Percentiles rank a stretch among this genome's conserved stretches.
Conservation (phyloP, 1,140 invertebrate species). For the Linepithema humile region DNA sequence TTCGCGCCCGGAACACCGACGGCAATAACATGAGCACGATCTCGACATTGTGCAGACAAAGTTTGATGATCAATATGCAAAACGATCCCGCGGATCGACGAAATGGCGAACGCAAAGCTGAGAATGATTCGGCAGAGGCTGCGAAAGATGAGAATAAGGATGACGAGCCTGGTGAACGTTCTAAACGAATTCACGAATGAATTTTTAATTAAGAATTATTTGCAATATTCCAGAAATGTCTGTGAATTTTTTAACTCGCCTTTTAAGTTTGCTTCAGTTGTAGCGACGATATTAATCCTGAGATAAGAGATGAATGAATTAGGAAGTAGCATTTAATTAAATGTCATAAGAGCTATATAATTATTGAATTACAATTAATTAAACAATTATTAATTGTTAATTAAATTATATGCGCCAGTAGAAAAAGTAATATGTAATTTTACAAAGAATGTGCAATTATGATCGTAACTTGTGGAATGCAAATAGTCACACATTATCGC, state of each 20-base stretch:
- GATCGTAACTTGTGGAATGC: not conserved
- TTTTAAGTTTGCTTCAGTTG: not conserved
- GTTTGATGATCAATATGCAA: slow-evolving; percentile 86
- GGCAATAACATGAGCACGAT: slow-evolving; percentile 85
- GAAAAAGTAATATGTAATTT: not conserved
- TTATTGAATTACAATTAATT: no score
- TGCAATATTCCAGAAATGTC: not conserved
- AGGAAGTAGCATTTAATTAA: slow-evolving; percentile 6
- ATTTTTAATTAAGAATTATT: not conserved
- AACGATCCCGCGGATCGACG: slow-evolving; percentile 58
- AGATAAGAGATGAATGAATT: slow-evolving; percentile 5
- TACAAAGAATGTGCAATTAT: not conserved
- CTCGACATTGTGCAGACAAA: slow-evolving; percentile 88
- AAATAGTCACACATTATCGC: not conserved
- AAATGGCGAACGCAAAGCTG: not conserved
- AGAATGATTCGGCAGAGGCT: not conserved
- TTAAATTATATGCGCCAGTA: not conserved
- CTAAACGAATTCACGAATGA: not conserved
- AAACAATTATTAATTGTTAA: not conserved
- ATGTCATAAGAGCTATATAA: not conserved
- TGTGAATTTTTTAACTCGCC: not conserved
- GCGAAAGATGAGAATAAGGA: not conserved
- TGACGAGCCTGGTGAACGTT: not conserved
- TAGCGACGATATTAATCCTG: not conserved
- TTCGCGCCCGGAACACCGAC: slow-evolving; percentile 81